Evolutionary conservation across 2,797 vertebrate genomes (phyloP).

Genomic region (Pygocentrus nattereri): DNA sequence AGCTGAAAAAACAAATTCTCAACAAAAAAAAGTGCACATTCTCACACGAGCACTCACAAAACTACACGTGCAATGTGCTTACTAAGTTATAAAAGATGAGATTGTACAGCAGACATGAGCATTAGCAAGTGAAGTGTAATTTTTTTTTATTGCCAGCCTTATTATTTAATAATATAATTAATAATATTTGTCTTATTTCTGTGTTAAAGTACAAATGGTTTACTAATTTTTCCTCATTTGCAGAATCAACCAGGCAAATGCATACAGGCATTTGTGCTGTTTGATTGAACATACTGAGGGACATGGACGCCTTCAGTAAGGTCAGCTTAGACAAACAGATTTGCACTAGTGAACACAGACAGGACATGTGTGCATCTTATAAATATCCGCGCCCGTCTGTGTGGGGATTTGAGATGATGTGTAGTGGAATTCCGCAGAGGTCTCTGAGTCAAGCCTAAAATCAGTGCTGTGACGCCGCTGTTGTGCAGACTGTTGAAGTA

Average conservation of each 20-base stretch:
- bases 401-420: slow-evolving; percentile 33
- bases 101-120: slow-evolving; percentile 25
- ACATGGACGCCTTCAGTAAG: not conserved
- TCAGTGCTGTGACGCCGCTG: not conserved
- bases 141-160: not conserved
- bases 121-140: slow-evolving; percentile 13
- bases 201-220: not conserved
- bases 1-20: not conserved
- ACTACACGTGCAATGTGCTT: not conserved
- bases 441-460: slow-evolving; percentile 31
- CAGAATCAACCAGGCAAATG: not conserved
- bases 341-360: slow-evolving; percentile 3
- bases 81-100: slow-evolving; percentile 9
- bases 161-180: no score
- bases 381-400: slow-evolving; percentile 41
- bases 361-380: slow-evolving; percentile 34
- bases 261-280: not conserved
- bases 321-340: slow-evolving; percentile 7
- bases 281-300: not conserved
- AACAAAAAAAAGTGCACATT: not conserved
- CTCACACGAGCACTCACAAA: not conserved
- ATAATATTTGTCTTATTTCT: no score
- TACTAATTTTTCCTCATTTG: not conserved
- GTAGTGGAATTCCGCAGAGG: slow-evolving; percentile 36
- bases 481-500: slow-evolving; percentile 17